Percentiles rank a stretch among this genome's conserved stretches.
phyloP scores from a whole-genome alignment of 2,113 vertebrate species.

The Crotalus tigris region DNA sequence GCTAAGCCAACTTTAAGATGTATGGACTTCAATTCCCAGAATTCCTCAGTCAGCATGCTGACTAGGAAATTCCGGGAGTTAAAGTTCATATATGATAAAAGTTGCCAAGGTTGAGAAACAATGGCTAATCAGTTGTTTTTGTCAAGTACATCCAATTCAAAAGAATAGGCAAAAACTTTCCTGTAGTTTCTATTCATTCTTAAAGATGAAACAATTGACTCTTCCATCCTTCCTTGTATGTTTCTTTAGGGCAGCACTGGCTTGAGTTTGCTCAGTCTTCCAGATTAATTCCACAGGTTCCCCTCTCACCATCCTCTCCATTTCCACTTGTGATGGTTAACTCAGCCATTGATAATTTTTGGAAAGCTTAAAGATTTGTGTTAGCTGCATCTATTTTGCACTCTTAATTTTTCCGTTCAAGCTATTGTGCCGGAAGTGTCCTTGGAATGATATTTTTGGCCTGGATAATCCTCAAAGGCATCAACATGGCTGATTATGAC shows the following conservation, averaged over 20 bases:
- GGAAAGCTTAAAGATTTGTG: not conserved
- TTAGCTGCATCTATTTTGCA: not conserved
- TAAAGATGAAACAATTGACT: not conserved
- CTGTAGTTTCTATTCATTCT: not conserved
- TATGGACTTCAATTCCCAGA: not conserved
- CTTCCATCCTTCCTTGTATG: not conserved
- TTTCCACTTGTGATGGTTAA: not conserved
- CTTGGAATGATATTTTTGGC: not conserved
- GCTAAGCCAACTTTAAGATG: not conserved
- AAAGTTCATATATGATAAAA: not conserved
- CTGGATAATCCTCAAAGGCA: not conserved
- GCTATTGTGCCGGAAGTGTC: not conserved
- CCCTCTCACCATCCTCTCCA: not conserved
- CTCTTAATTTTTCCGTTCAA: not conserved
- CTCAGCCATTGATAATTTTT: not conserved
- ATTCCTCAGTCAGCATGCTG: not conserved
- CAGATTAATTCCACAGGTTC: not conserved
- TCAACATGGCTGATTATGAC: not conserved
- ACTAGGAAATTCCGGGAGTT: not conserved
- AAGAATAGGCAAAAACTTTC: not conserved
- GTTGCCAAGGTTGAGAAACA: not conserved
- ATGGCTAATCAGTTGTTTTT: not conserved
- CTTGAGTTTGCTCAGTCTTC: not conserved
- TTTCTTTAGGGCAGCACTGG: not conserved
- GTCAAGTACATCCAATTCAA: not conserved